These are phyloP conservation scores for Limnephilus auricula DNA, from an alignment of 2,888 invertebrate genomes.

Conservation along the genomic window DNA sequence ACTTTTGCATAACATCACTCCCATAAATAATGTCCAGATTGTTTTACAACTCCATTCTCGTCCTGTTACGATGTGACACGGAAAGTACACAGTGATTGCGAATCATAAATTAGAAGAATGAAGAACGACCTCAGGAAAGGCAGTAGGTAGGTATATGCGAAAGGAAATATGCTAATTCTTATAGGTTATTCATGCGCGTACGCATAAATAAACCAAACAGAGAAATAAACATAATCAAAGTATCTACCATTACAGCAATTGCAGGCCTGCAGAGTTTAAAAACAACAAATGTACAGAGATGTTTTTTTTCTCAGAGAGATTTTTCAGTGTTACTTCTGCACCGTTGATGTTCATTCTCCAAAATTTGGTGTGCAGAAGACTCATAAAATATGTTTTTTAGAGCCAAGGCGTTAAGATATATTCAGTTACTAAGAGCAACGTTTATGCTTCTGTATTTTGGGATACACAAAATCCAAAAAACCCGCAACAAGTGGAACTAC, in stretches of 20 bases:
- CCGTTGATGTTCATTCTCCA: background rate
- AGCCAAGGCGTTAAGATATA: background rate
- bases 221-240: background rate
- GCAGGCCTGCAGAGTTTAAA: background rate
- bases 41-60: constrained; percentile 44
- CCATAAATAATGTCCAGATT: constrained; percentile 48
- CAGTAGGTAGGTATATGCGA: background rate
- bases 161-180: background rate
- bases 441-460: too few relatives aligned
- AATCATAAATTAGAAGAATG: background rate
- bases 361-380: background rate
- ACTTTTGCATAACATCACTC: background rate
- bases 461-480: too few relatives aligned
- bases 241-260: background rate
- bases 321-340: background rate
- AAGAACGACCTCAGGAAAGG: background rate
- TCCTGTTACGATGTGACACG: constrained; percentile 34
- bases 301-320: too few relatives aligned
- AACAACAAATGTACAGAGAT: background rate
- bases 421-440: background rate
- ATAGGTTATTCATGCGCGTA: background rate
- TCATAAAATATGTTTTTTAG: background rate
- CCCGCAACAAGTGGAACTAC: too few relatives aligned
- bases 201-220: background rate
- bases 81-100: constrained; percentile 28